Evolutionary conservation across 92 coral and sea anemone species (phyloP), one percentile per base, ranked within the genome.

Genomic region (Plumapathes pennacea): DNA sequence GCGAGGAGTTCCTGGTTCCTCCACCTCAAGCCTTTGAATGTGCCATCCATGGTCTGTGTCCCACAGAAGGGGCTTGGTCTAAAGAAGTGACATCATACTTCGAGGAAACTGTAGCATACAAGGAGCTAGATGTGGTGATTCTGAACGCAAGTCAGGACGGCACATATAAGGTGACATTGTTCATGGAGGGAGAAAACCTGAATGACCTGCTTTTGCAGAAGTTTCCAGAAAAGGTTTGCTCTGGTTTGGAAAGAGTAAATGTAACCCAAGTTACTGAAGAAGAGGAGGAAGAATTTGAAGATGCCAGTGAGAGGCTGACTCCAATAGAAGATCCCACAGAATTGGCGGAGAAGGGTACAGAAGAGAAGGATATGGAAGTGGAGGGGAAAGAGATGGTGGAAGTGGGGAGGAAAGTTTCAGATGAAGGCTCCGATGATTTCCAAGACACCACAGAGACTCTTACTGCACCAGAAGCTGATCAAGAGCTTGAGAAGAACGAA

Each of bases 21-120:
- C 94, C 99, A 12, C 51, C 74, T 13, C 97, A 94, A 59, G 82
- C 97, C 20, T 79, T 94, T 44, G 74, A 69, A 14, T 89, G 97
- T 60, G 58, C 77, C 2, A n/a, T n/a, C n/a, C n/a, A n/a, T n/a
- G n/a, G n/a, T n/a, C n/a, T n/a, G n/a, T n/a, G n/a, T n/a, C n/a
- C n/a, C n/a, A n/a, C n/a, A n/a, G n/a, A n/a, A n/a, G n/a, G n/a
- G n/a, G n/a, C n/a, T n/a, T n/a, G n/a, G n/a, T n/a, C n/a, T n/a
- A n/a, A n/a, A n/a, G n/a, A n/a, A n/a, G n/a, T n/a, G n/a, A n/a
- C n/a, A n/a, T n/a, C n/a, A n/a, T n/a, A n/a, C n/a, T n/a, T n/a
- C n/a, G n/a, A n/a, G n/a, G n/a, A n/a, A n/a, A n/a, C n/a, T n/a
- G n/a, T n/a, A n/a, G n/a, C n/a, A n/a, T n/a, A n/a, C n/a, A 10